Evolutionary conservation across 2,797 vertebrate species (phyloP).

Genomic region (Melanotaenia nigrans): DNA sequence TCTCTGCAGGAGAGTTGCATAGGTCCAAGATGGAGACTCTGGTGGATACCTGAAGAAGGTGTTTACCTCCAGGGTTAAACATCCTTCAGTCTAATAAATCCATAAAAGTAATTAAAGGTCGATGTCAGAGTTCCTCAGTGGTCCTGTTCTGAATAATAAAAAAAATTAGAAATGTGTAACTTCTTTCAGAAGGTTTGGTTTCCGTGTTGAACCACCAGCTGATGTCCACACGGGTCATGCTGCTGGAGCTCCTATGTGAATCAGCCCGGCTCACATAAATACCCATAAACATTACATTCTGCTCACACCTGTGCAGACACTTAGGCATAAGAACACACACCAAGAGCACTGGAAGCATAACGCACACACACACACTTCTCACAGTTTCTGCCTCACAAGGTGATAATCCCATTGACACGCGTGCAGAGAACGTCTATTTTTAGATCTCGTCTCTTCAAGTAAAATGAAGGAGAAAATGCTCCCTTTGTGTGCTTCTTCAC

Average conservation of each 20-base stretch:
- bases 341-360: not conserved
- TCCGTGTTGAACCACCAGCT: not conserved
- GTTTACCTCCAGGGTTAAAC: not conserved
- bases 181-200: no score
- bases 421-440: constrained; percentile 59
- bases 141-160: no score
- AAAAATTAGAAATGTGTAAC: no score
- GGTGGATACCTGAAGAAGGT: not conserved
- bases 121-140: no score
- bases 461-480: constrained; percentile 16
- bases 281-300: not conserved
- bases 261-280: not conserved
- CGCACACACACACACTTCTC: constrained; percentile 6
- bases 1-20: no score
- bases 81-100: not conserved
- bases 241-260: not conserved
- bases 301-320: constrained; percentile 1
- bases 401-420: constrained; percentile 66
- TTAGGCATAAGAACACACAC: not conserved
- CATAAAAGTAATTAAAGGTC: no score
- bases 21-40: no score
- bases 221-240: no score
- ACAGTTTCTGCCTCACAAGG: constrained; percentile 44
- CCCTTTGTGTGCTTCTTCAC: constrained; percentile 25
- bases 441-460: constrained; percentile 49